These are phyloP conservation scores for Stylophora pistillata DNA, from an alignment of 64 coral and sea anemone species.

Conservation along the genomic window DNA sequence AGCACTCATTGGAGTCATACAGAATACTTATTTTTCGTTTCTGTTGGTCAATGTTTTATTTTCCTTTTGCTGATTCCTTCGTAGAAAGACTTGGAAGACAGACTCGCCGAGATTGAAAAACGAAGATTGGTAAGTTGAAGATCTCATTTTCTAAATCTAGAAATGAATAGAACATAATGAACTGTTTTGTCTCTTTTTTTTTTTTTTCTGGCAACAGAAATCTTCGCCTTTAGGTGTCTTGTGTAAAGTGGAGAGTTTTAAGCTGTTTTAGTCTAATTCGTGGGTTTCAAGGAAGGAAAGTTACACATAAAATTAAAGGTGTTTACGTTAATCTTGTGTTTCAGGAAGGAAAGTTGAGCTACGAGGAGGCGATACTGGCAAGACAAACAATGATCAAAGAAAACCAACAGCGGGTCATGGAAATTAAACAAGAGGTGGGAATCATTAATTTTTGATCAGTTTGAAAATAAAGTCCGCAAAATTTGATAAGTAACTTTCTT, in stretches of 20 bases:
- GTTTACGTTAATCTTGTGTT: background rate
- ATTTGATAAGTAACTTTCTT: too few relatives aligned
- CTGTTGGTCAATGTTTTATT: background rate
- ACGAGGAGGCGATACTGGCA: constrained; percentile 98
- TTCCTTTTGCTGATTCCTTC: background rate
- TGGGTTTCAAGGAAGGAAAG: too few relatives aligned
- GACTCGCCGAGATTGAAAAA: constrained; percentile 90
- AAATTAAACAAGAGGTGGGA: constrained; percentile 90
- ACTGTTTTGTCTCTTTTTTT: too few relatives aligned
- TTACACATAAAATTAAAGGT: background rate
- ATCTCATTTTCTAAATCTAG: too few relatives aligned
- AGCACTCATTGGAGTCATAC: background rate
- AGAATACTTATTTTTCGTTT: background rate
- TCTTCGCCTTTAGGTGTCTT: too few relatives aligned
- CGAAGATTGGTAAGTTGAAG: constrained; percentile 79
- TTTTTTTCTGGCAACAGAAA: too few relatives aligned
- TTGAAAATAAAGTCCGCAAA: background rate
- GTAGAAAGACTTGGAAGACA: constrained; percentile 82
- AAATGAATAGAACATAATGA: background rate
- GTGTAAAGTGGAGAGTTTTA: too few relatives aligned
- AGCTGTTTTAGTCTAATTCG: background rate
- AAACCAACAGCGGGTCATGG: constrained; percentile 84
- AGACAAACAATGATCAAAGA: constrained; percentile 92
- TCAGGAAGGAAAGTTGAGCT: constrained; percentile 92
- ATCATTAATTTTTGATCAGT: background rate